Percentiles rank a stretch among this genome's conserved stretches.
Conservation (phyloP, 1,140 invertebrate species). For the Aphis gossypii region DNA sequence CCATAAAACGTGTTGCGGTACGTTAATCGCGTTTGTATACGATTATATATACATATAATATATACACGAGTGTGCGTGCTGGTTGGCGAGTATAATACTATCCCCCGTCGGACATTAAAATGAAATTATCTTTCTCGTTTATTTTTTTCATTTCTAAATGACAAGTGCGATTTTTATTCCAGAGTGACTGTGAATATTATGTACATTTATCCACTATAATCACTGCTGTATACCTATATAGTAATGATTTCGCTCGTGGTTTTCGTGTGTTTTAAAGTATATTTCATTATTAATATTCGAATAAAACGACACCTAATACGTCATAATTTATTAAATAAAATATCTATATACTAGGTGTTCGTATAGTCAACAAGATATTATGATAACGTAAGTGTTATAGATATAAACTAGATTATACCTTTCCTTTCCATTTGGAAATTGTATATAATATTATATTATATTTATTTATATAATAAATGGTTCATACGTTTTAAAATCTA, state of each 20-base stretch:
- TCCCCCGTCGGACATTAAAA: constrained; percentile 53
- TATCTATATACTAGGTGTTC: neutral
- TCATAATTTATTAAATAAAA: neutral
- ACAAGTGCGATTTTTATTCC: constrained; percentile 45
- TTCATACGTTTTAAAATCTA: no score
- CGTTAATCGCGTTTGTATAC: constrained; percentile 53
- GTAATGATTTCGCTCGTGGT: neutral
- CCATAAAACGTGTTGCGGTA: constrained; percentile 56
- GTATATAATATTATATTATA: no score
- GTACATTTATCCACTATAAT: neutral
- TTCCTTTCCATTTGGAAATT: no score
- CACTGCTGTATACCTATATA: neutral
- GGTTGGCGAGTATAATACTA: neutral
- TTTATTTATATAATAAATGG: no score
- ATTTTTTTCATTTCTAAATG: neutral
- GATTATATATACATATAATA: neutral
- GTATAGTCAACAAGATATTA: neutral
- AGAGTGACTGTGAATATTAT: neutral
- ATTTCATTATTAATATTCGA: neutral
- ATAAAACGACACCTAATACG: neutral
- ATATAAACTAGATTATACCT: no score
- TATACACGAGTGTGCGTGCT: neutral
- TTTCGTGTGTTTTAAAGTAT: neutral
- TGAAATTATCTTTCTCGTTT: constrained; percentile 44
- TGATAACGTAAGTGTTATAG: neutral